phyloP scores from a whole-genome alignment of 2,797 vertebrate species.

The Tadarida brasiliensis region DNA sequence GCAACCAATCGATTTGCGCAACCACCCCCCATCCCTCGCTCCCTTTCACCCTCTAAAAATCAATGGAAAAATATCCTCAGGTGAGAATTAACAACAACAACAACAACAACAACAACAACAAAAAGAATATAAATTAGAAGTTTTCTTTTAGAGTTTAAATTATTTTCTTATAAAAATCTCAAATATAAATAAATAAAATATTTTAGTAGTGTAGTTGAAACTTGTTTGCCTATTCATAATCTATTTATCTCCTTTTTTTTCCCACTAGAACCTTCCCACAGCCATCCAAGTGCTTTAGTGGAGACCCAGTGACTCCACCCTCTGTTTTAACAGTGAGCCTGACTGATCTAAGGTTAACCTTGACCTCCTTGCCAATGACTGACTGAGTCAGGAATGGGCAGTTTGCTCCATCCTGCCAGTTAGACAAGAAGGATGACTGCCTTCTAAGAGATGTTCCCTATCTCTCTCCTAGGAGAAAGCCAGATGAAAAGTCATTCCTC shows the following conservation, averaged over 20 bases:
- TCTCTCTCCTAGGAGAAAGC: background rate
- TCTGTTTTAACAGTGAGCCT: background rate
- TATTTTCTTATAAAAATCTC: background rate
- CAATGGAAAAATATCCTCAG: background rate
- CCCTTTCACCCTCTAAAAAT: background rate
- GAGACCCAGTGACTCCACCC: background rate
- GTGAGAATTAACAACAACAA: too few relatives aligned
- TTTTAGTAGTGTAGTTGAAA: background rate
- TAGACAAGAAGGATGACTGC: background rate
- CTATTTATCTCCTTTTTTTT: background rate
- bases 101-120: too few relatives aligned
- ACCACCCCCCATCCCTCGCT: background rate
- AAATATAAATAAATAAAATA: constrained; percentile 14
- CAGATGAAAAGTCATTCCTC: background rate
- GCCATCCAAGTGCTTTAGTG: background rate
- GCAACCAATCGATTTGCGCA: background rate
- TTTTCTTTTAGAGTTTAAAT: constrained; percentile 24
- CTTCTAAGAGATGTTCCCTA: constrained; percentile 18
- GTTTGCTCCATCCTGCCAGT: background rate
- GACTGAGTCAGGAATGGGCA: background rate
- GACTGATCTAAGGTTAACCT: background rate
- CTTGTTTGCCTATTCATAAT: background rate
- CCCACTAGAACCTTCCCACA: background rate
- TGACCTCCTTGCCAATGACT: background rate
- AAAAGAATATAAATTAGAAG: background rate